Percentiles rank a stretch among this genome's conserved stretches.
Conservation (phyloP, 2,797 vertebrate genomes). For the Nyctibius grandis region DNA sequence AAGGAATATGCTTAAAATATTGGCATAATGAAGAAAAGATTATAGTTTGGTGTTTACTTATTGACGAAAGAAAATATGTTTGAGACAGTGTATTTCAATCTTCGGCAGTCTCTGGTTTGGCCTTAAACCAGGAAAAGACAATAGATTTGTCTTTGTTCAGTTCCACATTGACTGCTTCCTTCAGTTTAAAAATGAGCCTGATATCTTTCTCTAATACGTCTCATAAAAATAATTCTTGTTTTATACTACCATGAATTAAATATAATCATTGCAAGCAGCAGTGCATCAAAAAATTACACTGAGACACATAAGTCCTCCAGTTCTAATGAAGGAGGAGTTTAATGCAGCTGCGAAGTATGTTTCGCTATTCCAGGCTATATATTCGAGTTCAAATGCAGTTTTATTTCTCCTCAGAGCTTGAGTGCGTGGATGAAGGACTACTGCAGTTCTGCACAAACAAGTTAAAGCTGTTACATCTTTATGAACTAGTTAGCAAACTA, state of each 20-base stretch:
- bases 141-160: background rate
- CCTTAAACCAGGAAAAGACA: background rate
- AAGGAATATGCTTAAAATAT: background rate
- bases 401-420: constrained; percentile 76
- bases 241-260: background rate
- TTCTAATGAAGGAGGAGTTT: background rate
- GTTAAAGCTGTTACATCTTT: constrained; percentile 88
- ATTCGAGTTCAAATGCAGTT: background rate
- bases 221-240: background rate
- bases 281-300: background rate
- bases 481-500: constrained; percentile 82
- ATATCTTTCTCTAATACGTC: background rate
- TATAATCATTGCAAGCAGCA: background rate
- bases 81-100: background rate
- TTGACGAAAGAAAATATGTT: background rate
- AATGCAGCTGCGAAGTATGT: background rate
- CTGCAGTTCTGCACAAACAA: constrained; percentile 87
- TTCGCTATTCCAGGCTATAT: background rate
- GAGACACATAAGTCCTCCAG: background rate
- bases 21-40: background rate
- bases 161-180: background rate
- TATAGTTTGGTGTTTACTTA: background rate
- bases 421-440: constrained; percentile 85
- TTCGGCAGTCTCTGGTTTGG: background rate
- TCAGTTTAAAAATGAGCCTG: background rate